phyloP scores from a whole-genome alignment of 2,113 vertebrate species.

The Lichenostomus cassidix region DNA sequence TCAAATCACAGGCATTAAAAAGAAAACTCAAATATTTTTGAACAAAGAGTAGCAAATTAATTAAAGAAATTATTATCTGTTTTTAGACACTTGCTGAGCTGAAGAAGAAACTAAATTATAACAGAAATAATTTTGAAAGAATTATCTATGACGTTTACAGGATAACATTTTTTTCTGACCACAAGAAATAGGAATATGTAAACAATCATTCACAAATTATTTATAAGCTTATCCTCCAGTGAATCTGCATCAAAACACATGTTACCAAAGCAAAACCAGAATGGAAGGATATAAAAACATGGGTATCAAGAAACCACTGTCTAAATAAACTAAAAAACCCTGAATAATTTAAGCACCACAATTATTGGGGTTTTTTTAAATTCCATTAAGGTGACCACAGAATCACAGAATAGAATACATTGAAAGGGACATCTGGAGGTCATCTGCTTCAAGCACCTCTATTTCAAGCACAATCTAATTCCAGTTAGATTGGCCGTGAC shows the following conservation, averaged over 20 bases:
- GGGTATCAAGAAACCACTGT: background rate
- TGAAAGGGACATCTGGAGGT: background rate
- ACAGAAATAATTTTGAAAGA: background rate
- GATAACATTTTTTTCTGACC: background rate
- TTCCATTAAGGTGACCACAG: background rate
- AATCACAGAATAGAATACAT: background rate
- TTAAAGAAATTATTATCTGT: background rate
- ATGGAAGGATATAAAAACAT: background rate
- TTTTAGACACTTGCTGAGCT: background rate
- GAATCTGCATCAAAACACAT: background rate
- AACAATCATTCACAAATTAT: background rate
- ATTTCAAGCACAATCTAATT: background rate
- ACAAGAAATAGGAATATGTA: background rate
- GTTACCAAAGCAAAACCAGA: background rate
- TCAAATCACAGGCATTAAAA: background rate
- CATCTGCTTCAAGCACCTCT: background rate
- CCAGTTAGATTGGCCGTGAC: background rate
- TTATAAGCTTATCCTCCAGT: background rate
- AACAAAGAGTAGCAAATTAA: background rate
- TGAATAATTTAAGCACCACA: background rate
- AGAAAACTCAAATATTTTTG: background rate
- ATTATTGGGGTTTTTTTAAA: fast-evolving
- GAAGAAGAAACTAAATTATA: background rate
- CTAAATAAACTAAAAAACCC: background rate
- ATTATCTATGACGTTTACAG: background rate